phyloP scores from a whole-genome alignment of 2,113 vertebrate genomes.

The Oreocharis arfaki region DNA sequence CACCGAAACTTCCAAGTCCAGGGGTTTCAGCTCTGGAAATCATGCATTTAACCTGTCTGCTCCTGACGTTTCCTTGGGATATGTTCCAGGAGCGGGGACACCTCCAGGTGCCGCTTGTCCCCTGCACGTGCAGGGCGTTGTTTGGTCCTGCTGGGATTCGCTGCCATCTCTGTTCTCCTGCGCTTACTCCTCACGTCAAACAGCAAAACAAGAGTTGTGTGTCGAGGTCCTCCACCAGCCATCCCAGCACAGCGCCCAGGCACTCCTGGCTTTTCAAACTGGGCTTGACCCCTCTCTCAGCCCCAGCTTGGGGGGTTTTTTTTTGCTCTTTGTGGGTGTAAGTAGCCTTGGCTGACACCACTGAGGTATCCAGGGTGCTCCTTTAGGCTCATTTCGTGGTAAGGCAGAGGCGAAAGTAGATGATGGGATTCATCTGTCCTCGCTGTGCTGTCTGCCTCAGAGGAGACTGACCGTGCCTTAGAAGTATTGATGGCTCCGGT shows the following conservation, averaged over 20 bases:
- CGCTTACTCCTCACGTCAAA: fast-evolving
- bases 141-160: neutral
- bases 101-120: neutral
- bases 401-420: neutral
- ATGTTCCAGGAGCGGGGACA: fast-evolving
- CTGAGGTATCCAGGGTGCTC: neutral
- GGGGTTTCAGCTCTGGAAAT: neutral
- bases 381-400: neutral
- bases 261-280: neutral
- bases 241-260: neutral
- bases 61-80: neutral
- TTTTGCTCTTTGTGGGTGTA: neutral
- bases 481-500: neutral
- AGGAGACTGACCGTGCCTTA: neutral
- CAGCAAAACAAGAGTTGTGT: neutral
- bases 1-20: too few species aligned
- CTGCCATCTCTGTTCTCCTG: neutral
- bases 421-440: neutral
- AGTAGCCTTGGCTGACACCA: neutral
- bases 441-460: neutral
- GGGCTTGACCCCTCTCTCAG: neutral
- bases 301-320: neutral
- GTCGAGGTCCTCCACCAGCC: neutral
- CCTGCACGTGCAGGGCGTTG: fast-evolving
- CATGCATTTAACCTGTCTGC: fast-evolving